Evolutionary conservation across 1,140 invertebrate genomes (phyloP).

Genomic region (Doryteuthis pealeii): DNA sequence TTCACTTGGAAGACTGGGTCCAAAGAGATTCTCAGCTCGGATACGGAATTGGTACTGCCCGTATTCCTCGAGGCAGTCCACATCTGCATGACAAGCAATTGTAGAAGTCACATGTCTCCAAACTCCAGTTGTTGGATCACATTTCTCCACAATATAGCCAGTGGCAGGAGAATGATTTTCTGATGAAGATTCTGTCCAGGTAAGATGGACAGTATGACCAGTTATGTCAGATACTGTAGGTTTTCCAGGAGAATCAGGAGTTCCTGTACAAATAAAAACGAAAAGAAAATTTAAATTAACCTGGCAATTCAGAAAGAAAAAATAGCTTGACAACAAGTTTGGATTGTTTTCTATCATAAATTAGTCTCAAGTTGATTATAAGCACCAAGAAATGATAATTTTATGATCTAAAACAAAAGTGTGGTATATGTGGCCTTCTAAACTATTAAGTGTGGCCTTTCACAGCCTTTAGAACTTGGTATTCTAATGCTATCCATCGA

Average conservation of each 20-base stretch:
- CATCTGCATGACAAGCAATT: constrained; percentile 81
- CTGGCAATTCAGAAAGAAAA: too few relatives aligned
- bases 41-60: constrained; percentile 95
- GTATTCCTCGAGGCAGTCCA: constrained; percentile 63
- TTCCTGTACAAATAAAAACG: constrained; percentile 67
- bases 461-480: too few relatives aligned
- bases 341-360: too few relatives aligned
- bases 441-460: too few relatives aligned
- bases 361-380: too few relatives aligned
- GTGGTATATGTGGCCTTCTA: too few relatives aligned
- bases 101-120: constrained; percentile 95
- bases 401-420: too few relatives aligned
- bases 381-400: too few relatives aligned
- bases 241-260: constrained; percentile 87
- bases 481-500: too few relatives aligned
- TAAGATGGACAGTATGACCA: constrained; percentile 89
- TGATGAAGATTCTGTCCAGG: constrained; percentile 86
- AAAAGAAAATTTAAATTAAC: too few relatives aligned
- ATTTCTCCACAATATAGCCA: constrained; percentile 94
- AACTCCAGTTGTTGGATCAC: constrained; percentile 81
- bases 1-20: constrained; percentile 82
- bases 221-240: constrained; percentile 91
- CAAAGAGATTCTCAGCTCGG: constrained; percentile 95
- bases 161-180: constrained; percentile 93
- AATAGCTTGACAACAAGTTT: too few relatives aligned